Base-by-base conservation (phyloP, 92 coral and sea anemone genomes). In the Parazoanthus atlanticus region DNA sequence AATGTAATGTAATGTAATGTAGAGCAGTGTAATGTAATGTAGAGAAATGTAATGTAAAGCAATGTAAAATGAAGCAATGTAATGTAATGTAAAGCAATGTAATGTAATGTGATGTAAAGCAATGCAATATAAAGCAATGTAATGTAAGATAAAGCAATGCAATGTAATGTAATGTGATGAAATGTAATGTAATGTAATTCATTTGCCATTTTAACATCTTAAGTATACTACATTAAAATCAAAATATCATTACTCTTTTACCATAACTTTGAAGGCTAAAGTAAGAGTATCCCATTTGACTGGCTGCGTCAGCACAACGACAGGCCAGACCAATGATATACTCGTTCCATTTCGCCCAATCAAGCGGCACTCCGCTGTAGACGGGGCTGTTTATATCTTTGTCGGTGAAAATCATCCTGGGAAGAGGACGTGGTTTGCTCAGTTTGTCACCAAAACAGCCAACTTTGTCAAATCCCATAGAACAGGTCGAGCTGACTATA, bases 321-420 rank as follows among this genome's bases (percentile, higher is more conserved):
- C 86, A 64, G 54, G 75, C 86, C 46, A 82, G 32, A 25, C 75
- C 76, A 82, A 82, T 40, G 19, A 82, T 82, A 28, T 82, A 82
- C 49, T 65, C 52, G 74, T 82, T 65, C 86, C 86, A 82, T 82
- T 17, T 82, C 10, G 75, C 86, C 86, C 86, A 82, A 47, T 82
- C 86, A 36, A 82, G 86, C 54, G 86, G 25, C 46, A 82, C 75
- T 38, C 86, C 86, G 30, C 86, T 82, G 86, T 82, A 82, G 11
- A 36, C 49, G 38, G 86, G 75, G 25, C 75, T 82, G 54, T 17
- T 66, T 10, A 29, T 4, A 12, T 82, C 47, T 38, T 34, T 64
- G 46, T 82, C 86, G 0, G 86, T 82, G 34, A 82, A 82, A 23
- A 82, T 66, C 86, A 82, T 38, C 25, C 46, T 82, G 73, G 86